phyloP scores from a whole-genome alignment of 2,797 vertebrate genomes.

The Sebastes iracundus region DNA sequence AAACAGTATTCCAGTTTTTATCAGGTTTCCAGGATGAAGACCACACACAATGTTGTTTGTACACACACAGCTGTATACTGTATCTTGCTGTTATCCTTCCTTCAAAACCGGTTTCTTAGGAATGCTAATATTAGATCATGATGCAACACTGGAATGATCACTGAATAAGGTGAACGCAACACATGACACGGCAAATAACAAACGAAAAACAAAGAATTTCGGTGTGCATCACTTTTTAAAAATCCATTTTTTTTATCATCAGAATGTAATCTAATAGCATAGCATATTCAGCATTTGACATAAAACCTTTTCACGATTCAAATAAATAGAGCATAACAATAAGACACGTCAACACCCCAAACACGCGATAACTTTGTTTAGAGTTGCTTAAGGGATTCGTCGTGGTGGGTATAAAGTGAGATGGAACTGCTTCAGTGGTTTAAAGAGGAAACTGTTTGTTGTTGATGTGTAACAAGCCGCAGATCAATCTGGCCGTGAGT shows the following conservation, averaged over 20 bases:
- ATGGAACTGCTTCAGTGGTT: conserved; percentile 17
- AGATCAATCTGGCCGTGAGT: conserved; percentile 15
- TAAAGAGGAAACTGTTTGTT: conserved; percentile 15
- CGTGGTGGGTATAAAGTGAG: conserved; percentile 2
- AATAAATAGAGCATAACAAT: conserved; percentile 74
- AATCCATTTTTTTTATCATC: conserved; percentile 34
- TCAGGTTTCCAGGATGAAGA: conserved; percentile 64
- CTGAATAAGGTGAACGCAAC: conserved; percentile 60
- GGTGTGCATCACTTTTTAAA: conserved; percentile 65
- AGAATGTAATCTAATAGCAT: conserved; percentile 54
- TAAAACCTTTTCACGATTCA: conserved; percentile 52
- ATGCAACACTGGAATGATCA: conserved; percentile 67
- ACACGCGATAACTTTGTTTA: conserved; percentile 34
- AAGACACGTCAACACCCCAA: conserved; percentile 65
- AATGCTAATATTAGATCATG: conserved; percentile 44
- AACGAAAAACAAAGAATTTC: conserved; percentile 40
- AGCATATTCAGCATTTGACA: conserved; percentile 66
- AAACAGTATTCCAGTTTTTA: conserved; percentile 77
- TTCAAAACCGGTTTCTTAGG: conserved; percentile 55
- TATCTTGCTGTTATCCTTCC: conserved; percentile 33
- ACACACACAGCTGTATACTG: conserved; percentile 13
- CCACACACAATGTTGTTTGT: conserved; percentile 26
- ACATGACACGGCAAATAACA: conserved; percentile 65
- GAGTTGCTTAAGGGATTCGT: conserved; percentile 36
- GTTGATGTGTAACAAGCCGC: conserved; percentile 21